Evolutionary conservation across 2,113 vertebrate genomes (phyloP).

Genomic region (Scatophagus argus): DNA sequence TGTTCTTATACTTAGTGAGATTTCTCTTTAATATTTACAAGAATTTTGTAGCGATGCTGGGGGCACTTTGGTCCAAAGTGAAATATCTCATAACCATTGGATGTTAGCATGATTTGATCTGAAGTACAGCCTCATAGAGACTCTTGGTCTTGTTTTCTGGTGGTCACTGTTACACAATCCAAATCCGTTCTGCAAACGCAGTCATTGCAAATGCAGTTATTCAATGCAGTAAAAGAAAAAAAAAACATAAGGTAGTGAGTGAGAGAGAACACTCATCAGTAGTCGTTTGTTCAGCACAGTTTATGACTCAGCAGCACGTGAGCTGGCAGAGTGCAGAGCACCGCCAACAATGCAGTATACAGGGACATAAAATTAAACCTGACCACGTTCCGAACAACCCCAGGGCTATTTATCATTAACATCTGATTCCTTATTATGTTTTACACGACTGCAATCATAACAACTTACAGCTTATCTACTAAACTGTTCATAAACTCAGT

Average conservation of each 20-base stretch:
- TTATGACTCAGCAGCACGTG: not conserved
- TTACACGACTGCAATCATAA: not conserved
- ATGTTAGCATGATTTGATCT: too few species aligned
- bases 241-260: not conserved
- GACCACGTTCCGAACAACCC: not conserved
- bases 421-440: not conserved
- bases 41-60: too few species aligned
- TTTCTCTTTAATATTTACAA: too few species aligned
- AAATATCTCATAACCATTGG: too few species aligned
- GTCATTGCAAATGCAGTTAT: not conserved
- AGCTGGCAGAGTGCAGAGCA: not conserved
- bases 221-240: not conserved
- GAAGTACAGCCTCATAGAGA: too few species aligned
- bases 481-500: not conserved
- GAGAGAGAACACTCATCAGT: not conserved
- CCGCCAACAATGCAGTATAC: too few species aligned
- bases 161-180: not conserved
- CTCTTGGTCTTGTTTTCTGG: not conserved
- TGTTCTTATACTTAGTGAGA: too few species aligned
- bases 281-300: not conserved
- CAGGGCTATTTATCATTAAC: not conserved
- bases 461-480: not conserved
- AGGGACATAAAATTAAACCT: not conserved
- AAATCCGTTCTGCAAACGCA: not conserved
- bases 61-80: too few species aligned